Evolutionary conservation across 2,797 vertebrate species (phyloP).

Genomic region (Gymnocypris eckloni): DNA sequence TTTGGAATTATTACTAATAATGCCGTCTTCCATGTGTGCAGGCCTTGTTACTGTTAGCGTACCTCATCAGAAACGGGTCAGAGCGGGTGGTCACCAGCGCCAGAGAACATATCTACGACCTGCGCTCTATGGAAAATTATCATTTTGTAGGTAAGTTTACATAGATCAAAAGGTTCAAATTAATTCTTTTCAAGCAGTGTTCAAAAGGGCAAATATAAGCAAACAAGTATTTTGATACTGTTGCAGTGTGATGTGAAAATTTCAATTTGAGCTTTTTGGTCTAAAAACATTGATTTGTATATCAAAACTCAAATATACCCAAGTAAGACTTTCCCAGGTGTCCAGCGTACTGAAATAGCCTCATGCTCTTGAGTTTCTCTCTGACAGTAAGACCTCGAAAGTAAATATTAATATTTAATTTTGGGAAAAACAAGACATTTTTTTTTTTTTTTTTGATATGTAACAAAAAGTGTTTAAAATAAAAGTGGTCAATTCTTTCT

Average conservation of each 20-base stretch:
- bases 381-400: neutral
- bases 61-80: constrained; percentile 99
- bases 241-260: neutral
- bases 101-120: constrained; percentile 99
- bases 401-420: neutral
- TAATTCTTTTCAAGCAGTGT: neutral
- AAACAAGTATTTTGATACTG: neutral
- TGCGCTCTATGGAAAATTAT: constrained; percentile 99
- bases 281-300: neutral
- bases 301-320: neutral
- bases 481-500: neutral
- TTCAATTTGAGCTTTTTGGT: neutral
- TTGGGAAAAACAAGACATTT: neutral
- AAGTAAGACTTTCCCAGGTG: neutral
- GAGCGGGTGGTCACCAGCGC: constrained; percentile 98
- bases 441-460: neutral
- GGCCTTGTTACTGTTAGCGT: constrained; percentile 96
- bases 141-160: constrained; percentile 91
- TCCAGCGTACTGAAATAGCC: neutral
- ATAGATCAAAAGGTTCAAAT: neutral
- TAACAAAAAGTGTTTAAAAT: neutral
- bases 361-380: neutral
- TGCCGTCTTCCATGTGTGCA: constrained; percentile 66
- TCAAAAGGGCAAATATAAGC: neutral
- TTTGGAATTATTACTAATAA: neutral